Evolutionary conservation across 2,797 vertebrate species (phyloP).

Genomic region (Schizopygopsis malacanthus): DNA sequence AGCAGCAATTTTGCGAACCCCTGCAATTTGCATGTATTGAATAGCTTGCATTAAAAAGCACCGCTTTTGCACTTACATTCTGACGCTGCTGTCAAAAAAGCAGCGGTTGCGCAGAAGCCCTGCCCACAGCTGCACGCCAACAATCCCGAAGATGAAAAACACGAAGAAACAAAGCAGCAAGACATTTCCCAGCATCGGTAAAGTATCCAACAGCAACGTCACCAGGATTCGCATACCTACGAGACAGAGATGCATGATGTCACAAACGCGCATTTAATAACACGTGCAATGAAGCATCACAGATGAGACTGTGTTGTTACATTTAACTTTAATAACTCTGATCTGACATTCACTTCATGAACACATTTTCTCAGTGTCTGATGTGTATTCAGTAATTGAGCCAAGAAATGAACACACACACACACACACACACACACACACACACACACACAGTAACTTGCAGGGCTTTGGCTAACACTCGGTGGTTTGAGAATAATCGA

Average conservation of each 20-base stretch:
- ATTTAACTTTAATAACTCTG: slow-evolving; percentile 10
- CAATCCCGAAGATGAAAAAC: slow-evolving; percentile 97
- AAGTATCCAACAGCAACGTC: slow-evolving; percentile 93
- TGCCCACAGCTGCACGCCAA: slow-evolving; percentile 96
- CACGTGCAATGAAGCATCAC: neutral
- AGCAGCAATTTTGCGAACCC: neutral
- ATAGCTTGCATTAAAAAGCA: neutral
- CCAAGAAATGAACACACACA: slow-evolving; percentile 49
- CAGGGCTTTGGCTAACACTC: slow-evolving; percentile 37
- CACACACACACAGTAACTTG: slow-evolving; percentile 52
- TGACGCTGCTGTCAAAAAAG: slow-evolving; percentile 89
- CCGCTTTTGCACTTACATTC: slow-evolving; percentile 77
- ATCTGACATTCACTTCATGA: slow-evolving; percentile 19
- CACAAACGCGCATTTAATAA: neutral
- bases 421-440: slow-evolving; percentile 51
- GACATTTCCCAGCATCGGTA: slow-evolving; percentile 97
- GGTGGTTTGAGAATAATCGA: slow-evolving; percentile 55
- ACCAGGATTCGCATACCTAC: slow-evolving; percentile 94
- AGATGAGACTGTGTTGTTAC: neutral
- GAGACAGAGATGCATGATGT: slow-evolving; percentile 13
- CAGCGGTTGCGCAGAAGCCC: slow-evolving; percentile 94
- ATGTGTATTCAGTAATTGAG: slow-evolving; percentile 28
- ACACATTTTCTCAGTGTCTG: slow-evolving; percentile 14
- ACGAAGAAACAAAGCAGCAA: slow-evolving; percentile 96
- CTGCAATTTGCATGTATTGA: neutral